Evolutionary conservation across 30 jellyfish, hydroid and myxozoan genomes (phyloP), one percentile per base, ranked within the genome.

Genomic region (Clytia hemisphaerica): DNA sequence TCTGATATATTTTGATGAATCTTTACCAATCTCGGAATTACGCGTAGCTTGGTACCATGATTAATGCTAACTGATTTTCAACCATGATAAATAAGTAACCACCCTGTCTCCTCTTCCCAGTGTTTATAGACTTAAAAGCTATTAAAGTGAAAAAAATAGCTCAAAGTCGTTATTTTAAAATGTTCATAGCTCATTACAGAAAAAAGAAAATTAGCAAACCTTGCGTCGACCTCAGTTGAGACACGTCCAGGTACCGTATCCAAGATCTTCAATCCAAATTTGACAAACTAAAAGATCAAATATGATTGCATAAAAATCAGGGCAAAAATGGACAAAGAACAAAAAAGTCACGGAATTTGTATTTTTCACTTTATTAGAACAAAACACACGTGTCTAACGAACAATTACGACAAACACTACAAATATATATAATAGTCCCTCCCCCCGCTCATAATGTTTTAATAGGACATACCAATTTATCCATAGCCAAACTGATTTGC

Each of bases 161-260:
- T n/a, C n/a, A n/a, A n/a, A n/a, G n/a, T n/a, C n/a, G n/a, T n/a
- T n/a, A n/a, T n/a, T n/a, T n/a, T n/a, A n/a, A n/a, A n/a, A n/a
- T n/a, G n/a, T n/a, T n/a, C n/a, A n/a, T n/a, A n/a, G n/a, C n/a
- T n/a, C n/a, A n/a, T n/a, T n/a, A n/a, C n/a, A n/a, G n/a, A n/a
- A n/a, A n/a, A n/a, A n/a, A n/a, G n/a, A n/a, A n/a, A n/a, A n/a
- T n/a, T n/a, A n/a, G n/a, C 82, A 38, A 45, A 92, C 99, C 96
- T 72, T 60, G 99, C 99, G 71, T 92, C 99, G n/a, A 92, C 96
- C 63, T 92, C 99, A 18, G 99, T 83, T 19, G 99, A 92, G 2
- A 92, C 96, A 45, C 99, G 75, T 25, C 99, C 99, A 9, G 99
- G 96, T 6, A 92, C 96, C 49, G 84, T 80, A 50, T 84, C 84